Evolutionary conservation across 2,113 vertebrate genomes (phyloP), one percentile per base, ranked within the genome.

Genomic region (Pygoscelis antarcticus): DNA sequence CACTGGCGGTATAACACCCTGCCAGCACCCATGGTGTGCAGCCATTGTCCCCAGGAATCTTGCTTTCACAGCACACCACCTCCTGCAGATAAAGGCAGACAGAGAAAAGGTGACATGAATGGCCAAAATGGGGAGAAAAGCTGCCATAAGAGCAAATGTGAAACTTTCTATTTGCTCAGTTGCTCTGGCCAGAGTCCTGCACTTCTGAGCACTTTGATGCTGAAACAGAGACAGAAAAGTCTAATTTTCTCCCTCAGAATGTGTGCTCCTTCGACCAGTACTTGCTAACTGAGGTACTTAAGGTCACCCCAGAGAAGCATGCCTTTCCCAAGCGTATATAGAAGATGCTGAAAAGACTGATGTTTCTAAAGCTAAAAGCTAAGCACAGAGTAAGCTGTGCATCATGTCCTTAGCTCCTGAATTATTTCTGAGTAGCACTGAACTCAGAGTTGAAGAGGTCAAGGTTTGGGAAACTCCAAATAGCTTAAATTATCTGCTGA

Each of bases 401-500:
- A 65, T 69, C 44, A n/a, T 74, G 30, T 46, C 44, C 51, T 89
- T 76, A 40, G 22, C 40, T 58, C 75, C 52, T 72, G 69, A 92
- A 93, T 68, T 93, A 64, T 87, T 97, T 96, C 72, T 93, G 44
- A 82, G 22, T 57, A 76, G 27, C 52, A 52, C 10, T 68, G 89
- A 87, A 40, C 40, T 46, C 71, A 79, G 27, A 78, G 44, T 60
- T 17, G 14, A 89, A 81, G 51, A 91, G 27, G 44, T 54, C 52
- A 91, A 93, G 42, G 40, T 72, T 60, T 71, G 40, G 25, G 54
- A 89, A 96, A 70, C 17, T 57, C 25, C 40, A 83, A 84, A 69
- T 19, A 69, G 12, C 15, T 71, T 78, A 71, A 91, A 85, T 80
- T 54, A 64, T 40, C 49, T 55, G 14, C 54, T 86, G 62, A 66